Evolutionary conservation across 1,140 invertebrate species (phyloP).

Genomic region (Colletes gigas): DNA sequence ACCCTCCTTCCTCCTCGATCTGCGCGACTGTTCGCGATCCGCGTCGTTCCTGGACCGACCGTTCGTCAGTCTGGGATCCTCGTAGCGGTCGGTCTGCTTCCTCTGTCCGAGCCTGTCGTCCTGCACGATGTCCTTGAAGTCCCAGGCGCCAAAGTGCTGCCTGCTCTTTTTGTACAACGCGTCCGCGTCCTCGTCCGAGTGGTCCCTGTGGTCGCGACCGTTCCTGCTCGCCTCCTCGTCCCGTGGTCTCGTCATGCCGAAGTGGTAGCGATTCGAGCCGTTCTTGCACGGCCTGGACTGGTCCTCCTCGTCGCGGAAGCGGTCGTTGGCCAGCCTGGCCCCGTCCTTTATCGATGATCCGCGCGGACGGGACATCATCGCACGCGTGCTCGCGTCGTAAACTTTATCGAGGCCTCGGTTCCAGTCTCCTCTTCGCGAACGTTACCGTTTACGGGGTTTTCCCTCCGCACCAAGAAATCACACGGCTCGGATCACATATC

Average conservation of each 20-base stretch:
- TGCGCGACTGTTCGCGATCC: constrained; percentile 32
- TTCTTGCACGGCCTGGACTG: constrained; percentile 34
- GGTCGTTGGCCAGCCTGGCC: constrained; percentile 43
- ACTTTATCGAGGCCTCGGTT: constrained; percentile 17
- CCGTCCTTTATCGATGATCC: constrained; percentile 50
- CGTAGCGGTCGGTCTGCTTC: constrained; percentile 42
- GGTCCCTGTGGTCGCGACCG: constrained; percentile 31
- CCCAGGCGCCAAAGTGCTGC: constrained; percentile 68
- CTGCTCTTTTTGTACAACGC: constrained; percentile 61
- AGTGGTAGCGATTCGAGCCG: constrained; percentile 52
- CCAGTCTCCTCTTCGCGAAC: neutral
- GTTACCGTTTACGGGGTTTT: no score
- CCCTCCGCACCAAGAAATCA: neutral
- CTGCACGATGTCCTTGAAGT: constrained; percentile 65
- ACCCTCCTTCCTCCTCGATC: constrained; percentile 30
- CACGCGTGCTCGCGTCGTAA: constrained; percentile 7
- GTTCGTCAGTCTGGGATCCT: constrained; percentile 44
- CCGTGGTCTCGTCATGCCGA: constrained; percentile 43
- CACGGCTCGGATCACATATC: constrained; percentile 24
- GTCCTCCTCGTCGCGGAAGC: constrained; percentile 26
- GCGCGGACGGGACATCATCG: constrained; percentile 69
- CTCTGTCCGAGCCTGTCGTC: constrained; percentile 22
- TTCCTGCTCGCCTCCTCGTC: constrained; percentile 47
- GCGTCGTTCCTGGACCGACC: constrained; percentile 37
- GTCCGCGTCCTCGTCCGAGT: constrained; percentile 42